Base-by-base conservation (phyloP, 2,888 invertebrate species). In the Ryuthela nishihirai region DNA sequence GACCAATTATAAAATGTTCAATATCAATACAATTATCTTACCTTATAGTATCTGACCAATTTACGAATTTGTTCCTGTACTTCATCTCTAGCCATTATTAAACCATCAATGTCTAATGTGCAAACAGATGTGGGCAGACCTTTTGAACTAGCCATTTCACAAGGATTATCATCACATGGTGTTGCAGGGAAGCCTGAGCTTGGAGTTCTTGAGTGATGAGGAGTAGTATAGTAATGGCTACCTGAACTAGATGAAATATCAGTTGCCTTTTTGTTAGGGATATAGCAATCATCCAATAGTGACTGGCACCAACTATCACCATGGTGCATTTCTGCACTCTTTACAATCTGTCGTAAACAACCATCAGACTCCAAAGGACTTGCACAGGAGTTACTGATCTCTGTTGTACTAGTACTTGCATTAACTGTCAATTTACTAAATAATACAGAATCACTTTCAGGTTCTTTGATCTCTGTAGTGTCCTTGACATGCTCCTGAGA, bases 1-100 rank as follows among this genome's bases (percentile, higher is more conserved):
- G n/a, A n/a, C n/a, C n/a, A n/a, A n/a, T n/a, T n/a, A n/a, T n/a
- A n/a, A n/a, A n/a, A n/a, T n/a, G n/a, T n/a, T n/a, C n/a, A n/a
- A n/a, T n/a, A n/a, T n/a, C n/a, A n/a, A n/a, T n/a, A n/a, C n/a
- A n/a, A n/a, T n/a, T n/a, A n/a, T n/a, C 38, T 42, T 71, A 88
- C 89, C 82, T 83, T 85, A 72, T 88, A 85, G 66, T 87, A 85
- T 54, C 84, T 80, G 68, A 88, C 84, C 70, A 93, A 85, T 75
- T 89, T 87, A 72, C 85, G 84, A 70, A 93, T 80, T 64, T 91
- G 77, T 64, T 82, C 82, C 74, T 88, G 88, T 65, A 85, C 79
- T 61, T 85, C 83, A 71, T 85, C 85, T 64, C 80, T 78, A 58
- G 84, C 79, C 36, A 84, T 82, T 60, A 85, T 81, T 70, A 89